These are phyloP conservation scores for Albula goreensis DNA, from an alignment of 2,113 vertebrate genomes.

Conservation along the genomic window DNA sequence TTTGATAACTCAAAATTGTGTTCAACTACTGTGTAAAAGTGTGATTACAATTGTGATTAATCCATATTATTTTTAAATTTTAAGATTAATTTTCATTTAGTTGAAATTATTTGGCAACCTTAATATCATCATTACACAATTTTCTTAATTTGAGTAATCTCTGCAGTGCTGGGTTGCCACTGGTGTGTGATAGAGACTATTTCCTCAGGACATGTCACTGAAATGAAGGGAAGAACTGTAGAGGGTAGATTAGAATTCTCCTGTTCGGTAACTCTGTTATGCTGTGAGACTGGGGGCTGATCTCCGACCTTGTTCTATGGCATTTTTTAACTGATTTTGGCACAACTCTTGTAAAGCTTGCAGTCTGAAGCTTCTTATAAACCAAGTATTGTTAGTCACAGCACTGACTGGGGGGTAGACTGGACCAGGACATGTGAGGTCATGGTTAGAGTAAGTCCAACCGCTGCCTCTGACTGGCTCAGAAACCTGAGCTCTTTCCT, in stretches of 20 bases:
- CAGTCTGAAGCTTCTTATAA: background rate
- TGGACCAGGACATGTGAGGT: background rate
- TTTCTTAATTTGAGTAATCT: background rate
- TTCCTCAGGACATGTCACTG: background rate
- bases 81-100: background rate
- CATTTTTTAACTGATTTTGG: background rate
- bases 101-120: slow-evolving; percentile 1
- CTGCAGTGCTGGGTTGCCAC: background rate
- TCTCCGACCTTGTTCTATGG: background rate
- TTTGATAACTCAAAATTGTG: background rate
- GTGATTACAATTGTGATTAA: background rate
- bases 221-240: background rate
- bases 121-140: background rate
- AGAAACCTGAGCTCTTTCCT: slow-evolving; percentile 13
- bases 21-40: background rate
- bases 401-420: background rate
- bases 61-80: background rate
- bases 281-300: background rate
- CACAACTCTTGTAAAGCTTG: background rate
- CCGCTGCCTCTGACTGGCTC: slow-evolving; percentile 1
- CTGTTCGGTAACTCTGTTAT: background rate
- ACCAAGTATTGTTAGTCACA: background rate
- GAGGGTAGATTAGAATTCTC: background rate
- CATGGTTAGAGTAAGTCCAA: background rate
- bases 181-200: background rate